These are phyloP conservation scores for Poliocrania exsul DNA, from an alignment of 2,797 vertebrate species.

Conservation along the genomic window DNA sequence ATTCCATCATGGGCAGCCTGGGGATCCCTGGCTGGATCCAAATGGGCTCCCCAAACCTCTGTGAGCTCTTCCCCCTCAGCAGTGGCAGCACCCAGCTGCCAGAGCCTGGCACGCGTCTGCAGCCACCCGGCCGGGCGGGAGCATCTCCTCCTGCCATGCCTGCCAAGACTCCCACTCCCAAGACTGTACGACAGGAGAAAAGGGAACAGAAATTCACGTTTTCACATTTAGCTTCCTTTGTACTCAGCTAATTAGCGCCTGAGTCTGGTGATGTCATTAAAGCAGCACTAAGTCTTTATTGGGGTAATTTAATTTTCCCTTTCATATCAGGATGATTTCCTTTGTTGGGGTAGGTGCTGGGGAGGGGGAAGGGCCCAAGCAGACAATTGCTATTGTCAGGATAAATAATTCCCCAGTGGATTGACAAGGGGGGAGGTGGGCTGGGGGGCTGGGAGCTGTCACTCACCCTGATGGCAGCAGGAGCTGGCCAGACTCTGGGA, in stretches of 20 bases:
- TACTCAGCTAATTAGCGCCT: conserved; percentile 72
- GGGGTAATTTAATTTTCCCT: conserved; percentile 77
- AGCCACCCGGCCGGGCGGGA: background rate
- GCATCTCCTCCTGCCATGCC: background rate
- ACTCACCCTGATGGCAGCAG: background rate
- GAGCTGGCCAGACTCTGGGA: background rate
- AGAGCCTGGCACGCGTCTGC: background rate
- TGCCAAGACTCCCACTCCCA: conserved; percentile 36
- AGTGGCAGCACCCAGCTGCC: background rate
- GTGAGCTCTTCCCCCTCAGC: background rate
- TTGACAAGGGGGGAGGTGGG: conserved; percentile 48
- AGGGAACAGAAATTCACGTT: conserved; percentile 67
- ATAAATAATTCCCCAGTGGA: conserved; percentile 63
- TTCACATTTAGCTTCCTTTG: conserved; percentile 73
- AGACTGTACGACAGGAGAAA: conserved; percentile 28
- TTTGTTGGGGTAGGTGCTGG: conserved; percentile 69
- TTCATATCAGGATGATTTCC: conserved; percentile 75
- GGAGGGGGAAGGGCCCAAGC: conserved; percentile 30
- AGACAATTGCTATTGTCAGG: conserved; percentile 72
- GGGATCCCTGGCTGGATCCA: background rate
- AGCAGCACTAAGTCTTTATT: conserved; percentile 71
- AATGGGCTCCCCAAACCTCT: background rate
- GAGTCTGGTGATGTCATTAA: conserved; percentile 75
- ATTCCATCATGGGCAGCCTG: rapidly evolving
- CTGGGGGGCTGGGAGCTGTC: conserved; percentile 46